Evolutionary conservation across 2,888 invertebrate genomes (phyloP).

Genomic region (Abscondita cerata): DNA sequence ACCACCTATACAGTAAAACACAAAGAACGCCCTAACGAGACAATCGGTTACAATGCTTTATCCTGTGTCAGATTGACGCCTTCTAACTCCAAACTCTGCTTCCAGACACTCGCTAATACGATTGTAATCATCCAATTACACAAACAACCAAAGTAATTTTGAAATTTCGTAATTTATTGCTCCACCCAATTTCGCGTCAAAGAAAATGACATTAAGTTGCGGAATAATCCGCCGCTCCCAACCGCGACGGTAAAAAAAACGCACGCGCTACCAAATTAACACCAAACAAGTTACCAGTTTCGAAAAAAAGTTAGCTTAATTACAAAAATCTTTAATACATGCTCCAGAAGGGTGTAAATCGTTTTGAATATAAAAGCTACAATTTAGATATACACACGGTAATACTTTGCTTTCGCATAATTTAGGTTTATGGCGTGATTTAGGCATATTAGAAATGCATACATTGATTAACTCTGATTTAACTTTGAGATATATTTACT

Average conservation of each 20-base stretch:
- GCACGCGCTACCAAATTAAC: no score
- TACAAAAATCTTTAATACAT: no score
- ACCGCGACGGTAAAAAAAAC: no score
- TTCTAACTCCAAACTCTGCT: conserved; percentile 47
- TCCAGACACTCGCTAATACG: conserved; percentile 46
- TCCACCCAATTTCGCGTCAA: no score
- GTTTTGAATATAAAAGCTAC: conserved; percentile 16
- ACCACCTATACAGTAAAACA: conserved; percentile 11
- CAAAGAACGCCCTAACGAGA: conserved; percentile 58
- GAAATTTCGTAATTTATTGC: conserved; percentile 23
- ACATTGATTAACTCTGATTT: conserved; percentile 12
- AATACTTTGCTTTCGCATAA: conserved; percentile 6
- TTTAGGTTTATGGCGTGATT: conserved; percentile 17
- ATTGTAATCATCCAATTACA: conserved; percentile 54
- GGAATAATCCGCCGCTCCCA: no score
- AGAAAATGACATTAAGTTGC: no score
- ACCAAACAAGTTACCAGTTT: neutral
- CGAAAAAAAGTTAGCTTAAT: conserved; percentile 8
- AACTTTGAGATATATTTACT: conserved; percentile 9
- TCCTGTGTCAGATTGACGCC: conserved; percentile 56
- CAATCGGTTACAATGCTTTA: conserved; percentile 57
- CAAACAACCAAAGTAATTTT: conserved; percentile 20
- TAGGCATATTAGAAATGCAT: conserved; percentile 14
- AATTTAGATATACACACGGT: conserved; percentile 1
- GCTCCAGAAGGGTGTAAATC: no score